These are phyloP conservation scores for Apteryx owenii DNA, from an alignment of 2,113 vertebrate species.

Conservation along the genomic window DNA sequence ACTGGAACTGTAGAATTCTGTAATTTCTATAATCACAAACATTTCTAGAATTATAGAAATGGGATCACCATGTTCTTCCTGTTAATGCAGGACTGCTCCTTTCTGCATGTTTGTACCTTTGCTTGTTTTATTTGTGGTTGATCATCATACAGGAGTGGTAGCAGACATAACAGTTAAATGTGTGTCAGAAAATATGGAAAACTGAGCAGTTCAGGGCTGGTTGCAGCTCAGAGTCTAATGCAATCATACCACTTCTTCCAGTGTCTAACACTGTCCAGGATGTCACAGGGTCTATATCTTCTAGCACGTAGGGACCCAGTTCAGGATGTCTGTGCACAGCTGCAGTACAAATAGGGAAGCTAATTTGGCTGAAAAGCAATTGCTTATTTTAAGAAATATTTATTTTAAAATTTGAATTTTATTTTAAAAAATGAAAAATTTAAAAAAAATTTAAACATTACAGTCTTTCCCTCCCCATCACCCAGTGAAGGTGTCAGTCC, in stretches of 20 bases:
- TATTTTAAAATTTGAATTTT: neutral
- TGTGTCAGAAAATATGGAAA: neutral
- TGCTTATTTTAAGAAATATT: neutral
- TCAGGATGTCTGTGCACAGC: neutral
- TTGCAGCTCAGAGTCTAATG: neutral
- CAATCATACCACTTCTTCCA: neutral
- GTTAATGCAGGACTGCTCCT: neutral
- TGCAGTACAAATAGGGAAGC: neutral
- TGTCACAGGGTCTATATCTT: neutral
- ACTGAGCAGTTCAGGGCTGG: neutral
- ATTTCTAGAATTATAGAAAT: neutral
- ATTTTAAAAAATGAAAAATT: neutral
- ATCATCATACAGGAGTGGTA: too few species aligned
- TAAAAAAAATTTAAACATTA: neutral
- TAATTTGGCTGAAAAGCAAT: neutral
- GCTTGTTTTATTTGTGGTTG: neutral
- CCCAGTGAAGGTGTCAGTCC: neutral
- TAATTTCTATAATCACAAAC: neutral
- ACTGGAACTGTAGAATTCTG: neutral
- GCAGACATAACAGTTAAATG: neutral
- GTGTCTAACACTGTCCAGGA: neutral
- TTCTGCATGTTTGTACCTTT: neutral
- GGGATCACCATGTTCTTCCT: neutral
- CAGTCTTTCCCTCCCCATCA: neutral
- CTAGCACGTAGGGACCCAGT: neutral